These are phyloP conservation scores for Lacanobia wlatinum DNA, from an alignment of 2,888 invertebrate species.

Conservation along the genomic window DNA sequence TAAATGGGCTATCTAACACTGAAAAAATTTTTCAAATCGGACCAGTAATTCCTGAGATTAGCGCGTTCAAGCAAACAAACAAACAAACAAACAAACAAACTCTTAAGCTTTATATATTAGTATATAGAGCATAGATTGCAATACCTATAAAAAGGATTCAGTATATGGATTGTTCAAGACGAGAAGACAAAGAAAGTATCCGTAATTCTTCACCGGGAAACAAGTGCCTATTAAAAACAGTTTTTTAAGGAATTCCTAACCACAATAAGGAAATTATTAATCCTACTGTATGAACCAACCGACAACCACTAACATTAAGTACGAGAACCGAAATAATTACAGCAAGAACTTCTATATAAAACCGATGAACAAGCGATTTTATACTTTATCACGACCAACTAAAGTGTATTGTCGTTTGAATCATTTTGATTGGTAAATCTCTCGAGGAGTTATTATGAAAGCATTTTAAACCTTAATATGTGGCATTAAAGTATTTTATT, in stretches of 20 bases:
- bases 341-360: slow-evolving; percentile 49
- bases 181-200: too few relatives aligned
- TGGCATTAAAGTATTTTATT: slow-evolving; percentile 39
- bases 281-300: slow-evolving; percentile 30
- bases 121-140: too few relatives aligned
- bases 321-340: slow-evolving; percentile 47
- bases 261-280: slow-evolving; percentile 49
- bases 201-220: not conserved
- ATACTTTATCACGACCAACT: not conserved
- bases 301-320: slow-evolving; percentile 45
- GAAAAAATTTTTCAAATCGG: too few relatives aligned
- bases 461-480: slow-evolving; percentile 51
- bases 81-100: too few relatives aligned
- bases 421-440: slow-evolving; percentile 4
- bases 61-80: too few relatives aligned
- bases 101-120: too few relatives aligned
- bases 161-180: too few relatives aligned
- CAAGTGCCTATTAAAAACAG: not conserved
- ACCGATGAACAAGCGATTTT: slow-evolving; percentile 18
- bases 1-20: too few relatives aligned
- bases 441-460: slow-evolving; percentile 25
- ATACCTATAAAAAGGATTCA: too few relatives aligned
- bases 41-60: too few relatives aligned
- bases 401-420: slow-evolving; percentile 16
- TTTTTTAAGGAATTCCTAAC: slow-evolving; percentile 35